Evolutionary conservation across 2,888 invertebrate genomes (phyloP).

Genomic region (Habrosyne pyritoides): DNA sequence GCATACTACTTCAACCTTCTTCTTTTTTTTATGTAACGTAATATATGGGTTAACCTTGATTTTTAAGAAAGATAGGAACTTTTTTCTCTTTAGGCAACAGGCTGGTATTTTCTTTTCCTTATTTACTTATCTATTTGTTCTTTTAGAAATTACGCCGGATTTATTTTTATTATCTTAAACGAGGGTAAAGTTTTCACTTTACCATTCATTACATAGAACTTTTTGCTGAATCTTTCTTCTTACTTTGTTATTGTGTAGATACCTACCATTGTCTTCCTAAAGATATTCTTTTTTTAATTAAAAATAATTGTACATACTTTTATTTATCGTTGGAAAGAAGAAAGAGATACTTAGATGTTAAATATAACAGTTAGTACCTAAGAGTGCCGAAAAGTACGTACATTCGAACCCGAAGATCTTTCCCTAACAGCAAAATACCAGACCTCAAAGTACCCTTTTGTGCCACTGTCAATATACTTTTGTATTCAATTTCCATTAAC

Average conservation of each 20-base stretch:
- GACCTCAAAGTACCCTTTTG: constrained; percentile 29
- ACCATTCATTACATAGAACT: not conserved
- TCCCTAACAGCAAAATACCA: constrained; percentile 33
- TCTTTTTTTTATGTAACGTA: no score
- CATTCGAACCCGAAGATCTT: constrained; percentile 25
- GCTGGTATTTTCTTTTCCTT: not conserved
- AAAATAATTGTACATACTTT: constrained; percentile 13
- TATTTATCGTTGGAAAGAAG: constrained; percentile 20
- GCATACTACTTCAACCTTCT: no score
- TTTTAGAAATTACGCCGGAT: not conserved
- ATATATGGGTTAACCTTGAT: no score
- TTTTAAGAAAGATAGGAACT: no score
- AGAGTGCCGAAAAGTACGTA: constrained; percentile 24
- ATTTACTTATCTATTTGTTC: not conserved
- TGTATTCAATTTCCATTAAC: constrained; percentile 22
- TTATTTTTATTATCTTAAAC: not conserved
- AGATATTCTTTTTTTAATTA: constrained; percentile 12
- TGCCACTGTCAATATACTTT: not conserved
- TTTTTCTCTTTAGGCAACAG: not conserved
- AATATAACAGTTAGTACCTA: constrained; percentile 19
- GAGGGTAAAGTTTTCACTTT: not conserved
- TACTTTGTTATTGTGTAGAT: not conserved
- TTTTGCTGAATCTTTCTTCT: not conserved
- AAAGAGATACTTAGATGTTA: constrained; percentile 27
- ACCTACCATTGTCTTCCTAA: not conserved